Evolutionary conservation across 2,888 invertebrate genomes (phyloP).

Genomic region (Fragum sueziense): DNA sequence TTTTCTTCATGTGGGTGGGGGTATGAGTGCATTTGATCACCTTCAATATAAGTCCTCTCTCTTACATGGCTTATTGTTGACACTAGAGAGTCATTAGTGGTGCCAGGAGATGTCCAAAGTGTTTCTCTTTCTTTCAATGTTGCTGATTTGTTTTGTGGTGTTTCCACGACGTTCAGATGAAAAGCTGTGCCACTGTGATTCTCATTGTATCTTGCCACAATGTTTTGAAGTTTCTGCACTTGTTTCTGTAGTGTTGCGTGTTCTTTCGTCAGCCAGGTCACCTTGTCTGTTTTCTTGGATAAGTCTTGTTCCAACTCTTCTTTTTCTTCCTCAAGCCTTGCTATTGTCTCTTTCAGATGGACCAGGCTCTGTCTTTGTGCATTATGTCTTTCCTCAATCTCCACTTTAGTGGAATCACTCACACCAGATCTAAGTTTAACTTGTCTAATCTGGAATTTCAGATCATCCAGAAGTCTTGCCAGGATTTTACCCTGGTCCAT

Average conservation of each 20-base stretch:
- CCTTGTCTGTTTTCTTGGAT: conserved; percentile 58
- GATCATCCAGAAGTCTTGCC: conserved; percentile 54
- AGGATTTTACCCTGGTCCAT: conserved; percentile 47
- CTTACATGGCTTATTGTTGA: conserved; percentile 22
- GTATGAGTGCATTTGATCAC: conserved; percentile 66
- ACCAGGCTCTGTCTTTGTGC: conserved; percentile 55
- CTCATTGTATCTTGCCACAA: conserved; percentile 70
- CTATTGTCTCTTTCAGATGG: conserved; percentile 59
- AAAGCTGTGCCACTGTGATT: conserved; percentile 67
- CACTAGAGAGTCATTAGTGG: conserved; percentile 29
- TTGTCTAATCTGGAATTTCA: conserved; percentile 63
- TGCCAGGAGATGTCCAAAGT: conserved; percentile 4
- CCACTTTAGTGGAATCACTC: conserved; percentile 42
- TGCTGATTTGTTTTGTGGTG: conserved; percentile 19
- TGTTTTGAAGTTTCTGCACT: conserved; percentile 65
- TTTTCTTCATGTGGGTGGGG: conserved; percentile 64
- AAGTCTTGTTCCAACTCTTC: conserved; percentile 54
- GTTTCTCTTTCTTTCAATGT: neutral
- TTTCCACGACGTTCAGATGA: conserved; percentile 67
- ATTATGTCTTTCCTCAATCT: conserved; percentile 45
- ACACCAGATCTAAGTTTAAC: conserved; percentile 60
- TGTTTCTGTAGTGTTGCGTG: conserved; percentile 62
- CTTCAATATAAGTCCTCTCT: conserved; percentile 71
- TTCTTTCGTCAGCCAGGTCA: conserved; percentile 65
- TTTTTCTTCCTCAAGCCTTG: conserved; percentile 59